Percentiles rank a stretch among this genome's conserved stretches.
These are phyloP conservation scores for Indri indri DNA, from an alignment of 2,113 vertebrate genomes.

Conservation along the genomic window DNA sequence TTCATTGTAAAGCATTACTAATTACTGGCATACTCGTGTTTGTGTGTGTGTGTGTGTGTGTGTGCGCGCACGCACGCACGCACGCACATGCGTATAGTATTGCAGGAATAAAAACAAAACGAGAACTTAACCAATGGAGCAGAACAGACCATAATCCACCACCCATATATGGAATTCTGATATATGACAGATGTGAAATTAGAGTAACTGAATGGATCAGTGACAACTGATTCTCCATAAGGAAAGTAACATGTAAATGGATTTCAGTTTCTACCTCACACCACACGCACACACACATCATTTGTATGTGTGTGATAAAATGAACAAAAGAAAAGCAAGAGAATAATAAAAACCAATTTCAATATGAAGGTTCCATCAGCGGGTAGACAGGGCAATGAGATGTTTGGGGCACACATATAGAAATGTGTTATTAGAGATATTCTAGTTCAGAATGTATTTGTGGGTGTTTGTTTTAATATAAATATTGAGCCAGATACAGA, in stretches of 20 bases:
- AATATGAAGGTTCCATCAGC: background rate
- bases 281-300: background rate
- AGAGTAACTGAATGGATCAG: background rate
- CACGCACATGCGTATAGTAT: too few relatives aligned
- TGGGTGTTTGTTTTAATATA: background rate
- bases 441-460: background rate
- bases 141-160: background rate
- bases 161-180: background rate
- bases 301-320: background rate
- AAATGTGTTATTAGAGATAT: background rate
- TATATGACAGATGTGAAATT: background rate
- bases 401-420: rapidly evolving
- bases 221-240: background rate
- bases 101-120: background rate
- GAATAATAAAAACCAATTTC: background rate
- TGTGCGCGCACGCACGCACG: too few relatives aligned
- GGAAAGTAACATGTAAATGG: background rate
- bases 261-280: background rate
- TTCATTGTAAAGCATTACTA: background rate
- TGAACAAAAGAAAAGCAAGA: background rate
- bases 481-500: background rate
- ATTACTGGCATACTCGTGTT: background rate
- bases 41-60: background rate
- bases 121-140: background rate
- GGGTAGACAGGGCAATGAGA: background rate